Conservation (phyloP, 1,140 invertebrate genomes). For the Portunus trituberculatus region DNA sequence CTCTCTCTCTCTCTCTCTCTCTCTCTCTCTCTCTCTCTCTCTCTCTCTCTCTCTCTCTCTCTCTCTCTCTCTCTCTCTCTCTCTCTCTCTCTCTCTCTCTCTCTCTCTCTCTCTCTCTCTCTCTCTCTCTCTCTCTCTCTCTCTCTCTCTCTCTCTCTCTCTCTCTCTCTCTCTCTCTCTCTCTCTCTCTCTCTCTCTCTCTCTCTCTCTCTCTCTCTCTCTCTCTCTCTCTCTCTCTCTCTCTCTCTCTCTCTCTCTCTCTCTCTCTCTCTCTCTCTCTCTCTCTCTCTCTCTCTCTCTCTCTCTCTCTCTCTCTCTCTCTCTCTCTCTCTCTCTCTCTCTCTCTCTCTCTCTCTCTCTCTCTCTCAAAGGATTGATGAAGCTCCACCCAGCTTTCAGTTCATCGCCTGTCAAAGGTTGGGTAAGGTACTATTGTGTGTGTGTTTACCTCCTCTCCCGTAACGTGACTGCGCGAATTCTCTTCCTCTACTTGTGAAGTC, state of each 20-base stretch:
- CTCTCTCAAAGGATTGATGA: neutral
- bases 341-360: neutral
- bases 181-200: neutral
- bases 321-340: neutral
- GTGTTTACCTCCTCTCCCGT: neutral
- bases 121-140: neutral
- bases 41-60: neutral
- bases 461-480: neutral
- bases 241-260: neutral
- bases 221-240: neutral
- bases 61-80: neutral
- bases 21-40: neutral
- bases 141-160: neutral
- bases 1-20: neutral
- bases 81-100: neutral
- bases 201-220: neutral
- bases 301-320: neutral
- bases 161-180: neutral
- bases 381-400: neutral
- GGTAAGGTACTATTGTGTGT: neutral
- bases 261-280: neutral
- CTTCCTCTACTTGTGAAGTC: neutral
- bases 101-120: neutral
- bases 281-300: neutral
- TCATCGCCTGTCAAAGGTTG: neutral